Evolutionary conservation across 2,797 vertebrate species (phyloP), one percentile per base, ranked within the genome.

Genomic region (Typhlichthys subterraneus): DNA sequence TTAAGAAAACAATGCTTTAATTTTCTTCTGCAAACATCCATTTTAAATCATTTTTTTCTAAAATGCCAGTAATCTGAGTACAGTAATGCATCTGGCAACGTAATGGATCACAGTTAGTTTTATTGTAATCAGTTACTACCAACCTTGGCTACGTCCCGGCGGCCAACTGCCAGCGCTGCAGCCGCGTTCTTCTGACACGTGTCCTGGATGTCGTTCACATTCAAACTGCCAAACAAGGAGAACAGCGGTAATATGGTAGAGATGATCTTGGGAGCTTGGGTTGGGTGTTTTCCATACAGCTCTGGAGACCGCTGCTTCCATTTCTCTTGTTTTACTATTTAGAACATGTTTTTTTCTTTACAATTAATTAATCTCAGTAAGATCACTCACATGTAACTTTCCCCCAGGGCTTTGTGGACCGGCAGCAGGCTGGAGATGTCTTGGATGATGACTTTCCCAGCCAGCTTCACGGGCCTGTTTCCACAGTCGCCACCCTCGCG

Each of bases 361-460:
- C 23, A 29, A 4, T 29, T 4, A 29, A 29, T 29, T 29, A 3
- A 3, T 29, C 23, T 29, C 23, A 29, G 23, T 4, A 29, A 17
- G 8, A 5, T 38, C 89, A 75, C 97, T 93, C 88, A 99, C 97
- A 97, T 94, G 84, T 99, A 99, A 59, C 92, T 93, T 76, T 99
- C 97, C 45, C 96, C 97, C 65, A 99, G 86, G 0, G 91, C 80
- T 65, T 97, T 98, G 90, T 99, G 96, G 46, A 99, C 95, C 0
- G 97, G 94, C 63, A 99, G 93, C 74, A 99, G 93, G 70, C 96
- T 96, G 1, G 96, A 95, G 61, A 97, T 94, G 72, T 98, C 96
- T 78, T 99, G 97, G 84, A 99, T 95, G 89, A 99, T 96, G 45
- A 99, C 96, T 61, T 99, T 99, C 0, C 97, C 97, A 0, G 97